Percentiles rank a stretch among this genome's conserved stretches.
Evolutionary conservation across 2,888 invertebrate genomes (phyloP).

Genomic region (Perithous albicinctus): DNA sequence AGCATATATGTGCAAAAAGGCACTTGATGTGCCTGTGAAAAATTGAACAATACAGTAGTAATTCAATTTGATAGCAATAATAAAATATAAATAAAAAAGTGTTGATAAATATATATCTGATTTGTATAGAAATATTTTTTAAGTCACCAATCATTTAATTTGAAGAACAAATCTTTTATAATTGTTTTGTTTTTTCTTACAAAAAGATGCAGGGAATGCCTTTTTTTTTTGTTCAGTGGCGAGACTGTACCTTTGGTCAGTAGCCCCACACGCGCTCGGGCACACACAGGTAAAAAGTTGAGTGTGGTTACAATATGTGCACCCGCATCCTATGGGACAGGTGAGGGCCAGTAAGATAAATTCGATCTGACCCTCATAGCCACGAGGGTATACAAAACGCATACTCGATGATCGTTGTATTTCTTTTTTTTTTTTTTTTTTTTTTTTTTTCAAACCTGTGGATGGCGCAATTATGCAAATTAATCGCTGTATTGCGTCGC

Average conservation of each 20-base stretch:
- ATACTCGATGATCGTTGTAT: constrained; percentile 33
- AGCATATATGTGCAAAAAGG: no score
- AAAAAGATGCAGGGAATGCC: constrained; percentile 31
- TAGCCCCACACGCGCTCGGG: constrained; percentile 72
- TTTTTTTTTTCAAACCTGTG: constrained; percentile 12
- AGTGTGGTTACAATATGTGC: constrained; percentile 56
- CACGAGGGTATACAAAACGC: constrained; percentile 77
- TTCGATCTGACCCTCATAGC: constrained; percentile 84
- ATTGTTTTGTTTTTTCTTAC: no score
- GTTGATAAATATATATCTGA: neutral
- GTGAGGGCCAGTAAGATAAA: constrained; percentile 84
- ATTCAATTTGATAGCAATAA: no score
- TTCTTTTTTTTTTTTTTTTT: neutral
- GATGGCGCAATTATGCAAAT: constrained; percentile 57
- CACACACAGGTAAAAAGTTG: constrained; percentile 15
- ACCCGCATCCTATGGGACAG: constrained; percentile 83
- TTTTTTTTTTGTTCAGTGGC: constrained; percentile 36
- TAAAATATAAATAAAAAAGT: no score
- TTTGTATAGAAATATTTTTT: neutral
- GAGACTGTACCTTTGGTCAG: constrained; percentile 82
- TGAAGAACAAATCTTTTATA: neutral
- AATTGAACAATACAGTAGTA: no score
- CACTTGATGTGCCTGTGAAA: no score
- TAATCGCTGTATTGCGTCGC: constrained; percentile 38
- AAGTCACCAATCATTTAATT: neutral